phyloP scores from a whole-genome alignment of 1,140 invertebrate species.

The Leptoteleia sp. region DNA sequence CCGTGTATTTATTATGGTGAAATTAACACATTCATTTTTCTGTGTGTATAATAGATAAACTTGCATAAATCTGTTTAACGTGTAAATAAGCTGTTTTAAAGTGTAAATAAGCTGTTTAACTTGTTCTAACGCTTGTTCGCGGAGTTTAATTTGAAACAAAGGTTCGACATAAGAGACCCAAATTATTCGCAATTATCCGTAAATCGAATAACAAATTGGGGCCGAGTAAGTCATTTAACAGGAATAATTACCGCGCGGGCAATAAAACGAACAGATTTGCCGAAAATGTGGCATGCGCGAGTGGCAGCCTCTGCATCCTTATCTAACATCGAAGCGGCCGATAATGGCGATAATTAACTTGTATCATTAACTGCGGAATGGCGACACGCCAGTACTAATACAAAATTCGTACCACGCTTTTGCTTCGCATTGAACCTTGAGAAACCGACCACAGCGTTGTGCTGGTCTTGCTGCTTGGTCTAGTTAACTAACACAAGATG shows the following conservation, averaged over 20 bases:
- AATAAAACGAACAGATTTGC: slow-evolving; percentile 33
- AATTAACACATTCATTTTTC: no score
- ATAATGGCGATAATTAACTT: slow-evolving; percentile 50
- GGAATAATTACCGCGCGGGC: slow-evolving; percentile 39
- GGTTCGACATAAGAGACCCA: slow-evolving; percentile 9
- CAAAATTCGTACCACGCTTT: slow-evolving; percentile 20
- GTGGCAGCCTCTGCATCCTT: slow-evolving; percentile 43
- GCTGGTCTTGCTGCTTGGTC: slow-evolving; percentile 60
- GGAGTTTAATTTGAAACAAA: no score
- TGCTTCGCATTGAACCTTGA: slow-evolving; percentile 47
- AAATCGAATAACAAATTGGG: slow-evolving; percentile 46
- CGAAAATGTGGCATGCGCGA: slow-evolving; percentile 27
- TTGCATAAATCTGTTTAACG: no score
- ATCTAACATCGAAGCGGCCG: slow-evolving; percentile 46
- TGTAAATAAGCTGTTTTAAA: no score
- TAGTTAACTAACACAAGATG: slow-evolving; percentile 55
- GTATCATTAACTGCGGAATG: slow-evolving; percentile 50
- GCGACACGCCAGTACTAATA: slow-evolving; percentile 44
- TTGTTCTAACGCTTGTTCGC: neutral
- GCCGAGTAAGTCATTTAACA: slow-evolving; percentile 34
- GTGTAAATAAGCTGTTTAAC: slow-evolving; percentile 24
- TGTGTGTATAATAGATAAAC: no score
- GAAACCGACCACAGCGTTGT: slow-evolving; percentile 52
- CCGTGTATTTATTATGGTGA: no score
- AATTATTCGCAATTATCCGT: slow-evolving; percentile 33